Evolutionary conservation across 2,797 vertebrate species (phyloP).

Genomic region (Trachops cirrhosus): DNA sequence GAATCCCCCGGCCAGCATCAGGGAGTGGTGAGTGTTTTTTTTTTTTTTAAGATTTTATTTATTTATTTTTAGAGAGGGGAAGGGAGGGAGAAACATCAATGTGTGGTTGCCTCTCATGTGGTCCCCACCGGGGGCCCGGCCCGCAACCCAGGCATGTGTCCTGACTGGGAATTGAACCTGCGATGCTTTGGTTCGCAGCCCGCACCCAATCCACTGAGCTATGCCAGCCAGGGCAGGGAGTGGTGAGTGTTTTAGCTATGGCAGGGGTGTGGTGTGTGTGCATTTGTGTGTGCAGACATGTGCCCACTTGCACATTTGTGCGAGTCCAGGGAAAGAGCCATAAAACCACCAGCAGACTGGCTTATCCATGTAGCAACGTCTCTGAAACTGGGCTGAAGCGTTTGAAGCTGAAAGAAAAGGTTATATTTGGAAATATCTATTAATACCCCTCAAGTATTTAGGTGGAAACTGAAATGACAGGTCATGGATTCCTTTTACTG

Average conservation of each 20-base stretch:
- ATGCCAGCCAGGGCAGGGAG: too few species aligned
- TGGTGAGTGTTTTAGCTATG: neutral
- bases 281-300: neutral
- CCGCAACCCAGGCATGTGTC: too few species aligned
- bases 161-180: too few species aligned
- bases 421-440: constrained; percentile 54
- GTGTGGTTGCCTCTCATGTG: too few species aligned
- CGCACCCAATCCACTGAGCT: too few species aligned
- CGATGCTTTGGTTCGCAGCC: too few species aligned
- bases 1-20: neutral
- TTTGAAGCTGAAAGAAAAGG: constrained; percentile 27
- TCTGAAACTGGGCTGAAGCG: constrained; percentile 24
- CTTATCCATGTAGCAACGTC: constrained; percentile 13
- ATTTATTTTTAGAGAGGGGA: too few species aligned
- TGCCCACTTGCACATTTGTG: neutral
- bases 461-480: neutral
- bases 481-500: constrained; percentile 21
- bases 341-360: constrained; percentile 26
- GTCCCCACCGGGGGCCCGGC: too few species aligned
- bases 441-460: constrained; percentile 18
- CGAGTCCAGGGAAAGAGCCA: neutral
- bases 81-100: too few species aligned
- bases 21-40: neutral
- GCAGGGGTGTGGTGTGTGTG: neutral
- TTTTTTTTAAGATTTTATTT: too few species aligned